Base-by-base conservation (phyloP, 2,888 invertebrate genomes). In the Coremacera marginata region DNA sequence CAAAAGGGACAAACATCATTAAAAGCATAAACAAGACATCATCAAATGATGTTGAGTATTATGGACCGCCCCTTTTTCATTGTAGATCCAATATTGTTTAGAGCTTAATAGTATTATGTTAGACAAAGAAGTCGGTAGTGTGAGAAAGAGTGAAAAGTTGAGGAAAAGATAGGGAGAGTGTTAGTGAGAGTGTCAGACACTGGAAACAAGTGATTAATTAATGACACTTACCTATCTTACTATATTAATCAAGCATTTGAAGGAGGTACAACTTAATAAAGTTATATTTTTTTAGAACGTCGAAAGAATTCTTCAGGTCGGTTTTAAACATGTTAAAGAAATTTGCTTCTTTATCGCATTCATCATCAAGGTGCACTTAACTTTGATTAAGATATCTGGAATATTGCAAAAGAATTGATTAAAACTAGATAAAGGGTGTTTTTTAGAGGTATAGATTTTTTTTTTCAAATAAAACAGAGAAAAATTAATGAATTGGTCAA, bases 61-160 rank as follows among this genome's bases (percentile, higher is more conserved):
- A 72, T 49, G 72, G 72, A 62, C 60, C 72, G 72, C 72, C 72
- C 72, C 72, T 62, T 7, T 22, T 68, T 52, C 16, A 31, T 68
- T 9, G 27, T 5, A 68, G 51, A 52, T 49, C 27, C 44, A 31
- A 31, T 31, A 37, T 37, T 11, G 22, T 49, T 3, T 63, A 5
- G 16, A 63, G 27, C n/a, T n/a, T n/a, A n/a, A n/a, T n/a, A n/a
- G n/a, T 31, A 52, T 19, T 52, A 19, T n/a, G n/a, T 16, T n/a
- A 7, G 14, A 62, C 27, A 63, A 31, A 63, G 63, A 63, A 31
- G 0, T 7, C 8, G 37, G 3, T 31, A 31, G 5, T 19, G 31
- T 7, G 14, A 5, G 22, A 70, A 16, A 31, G 34, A 57, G 44
- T 8, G 34, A 19, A 19, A 57, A 8, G 9, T 5, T 31, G n/a